Base-by-base conservation (phyloP, 2,888 invertebrate genomes). In the Nasonia oneida region DNA sequence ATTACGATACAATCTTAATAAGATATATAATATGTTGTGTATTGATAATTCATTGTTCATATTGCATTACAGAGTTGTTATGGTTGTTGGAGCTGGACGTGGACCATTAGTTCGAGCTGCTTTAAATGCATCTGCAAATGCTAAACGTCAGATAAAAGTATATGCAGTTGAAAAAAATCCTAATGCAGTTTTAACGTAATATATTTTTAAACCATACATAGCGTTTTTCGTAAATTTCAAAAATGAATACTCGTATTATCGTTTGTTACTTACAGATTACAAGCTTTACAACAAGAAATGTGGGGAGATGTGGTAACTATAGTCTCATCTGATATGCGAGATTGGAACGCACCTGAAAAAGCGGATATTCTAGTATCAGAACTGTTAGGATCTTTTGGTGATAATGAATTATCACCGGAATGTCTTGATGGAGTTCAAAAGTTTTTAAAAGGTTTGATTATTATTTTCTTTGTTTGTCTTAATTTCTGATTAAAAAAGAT, bases 131-230 rank as follows among this genome's bases (percentile, higher is more conserved):
- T 95, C 95, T 0, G 91, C 95, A 89, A 95, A 96, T 88, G 96
- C 97, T 0, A 95, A 96, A 61, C 94, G 96, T 47, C 95, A 95
- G 93, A 95, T 98, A 4, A 96, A 96, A 93, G 95, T 99, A 14
- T 98, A 98, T 93, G 99, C 99, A 10, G 97, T 99, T 6, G 99
- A 99, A 93, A 99, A 99, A 93, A 99, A 99, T 94, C 98, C 98
- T 0, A 98, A 98, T 94, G 99, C 99, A 53, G 96, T 99, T 64
- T 96, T 97, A 76, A 98, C 98, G 88, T 94, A 89, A 92, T 93
- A 91, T 73, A 57, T 61, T 75, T 53, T 23, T 14, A 12, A 37
- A 37, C 3, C 79, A 73, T 42, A 29, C 79, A 33, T 15, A 39
- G 71, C 29, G 70, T 64, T 57, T 42, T 76, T 76, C 61, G 76